Percentiles rank a stretch among this genome's conserved stretches.
These are phyloP conservation scores for Netelia virgata DNA, from an alignment of 2,888 invertebrate genomes.

Conservation along the genomic window DNA sequence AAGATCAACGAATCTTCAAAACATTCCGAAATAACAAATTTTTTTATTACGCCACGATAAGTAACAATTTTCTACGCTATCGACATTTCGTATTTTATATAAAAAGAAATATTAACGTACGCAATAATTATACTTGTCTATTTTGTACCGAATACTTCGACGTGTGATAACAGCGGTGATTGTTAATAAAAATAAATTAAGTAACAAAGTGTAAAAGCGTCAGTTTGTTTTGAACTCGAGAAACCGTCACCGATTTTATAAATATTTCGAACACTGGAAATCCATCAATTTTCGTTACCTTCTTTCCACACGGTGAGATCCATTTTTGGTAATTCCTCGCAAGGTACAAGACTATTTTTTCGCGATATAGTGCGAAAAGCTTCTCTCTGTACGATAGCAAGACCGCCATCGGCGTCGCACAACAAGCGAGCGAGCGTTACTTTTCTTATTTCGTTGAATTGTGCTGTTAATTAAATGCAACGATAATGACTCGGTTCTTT, in stretches of 20 bases:
- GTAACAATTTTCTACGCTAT: background rate
- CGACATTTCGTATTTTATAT: conserved; percentile 33
- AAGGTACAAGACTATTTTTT: conserved; percentile 84
- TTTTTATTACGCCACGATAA: background rate
- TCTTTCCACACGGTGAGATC: conserved; percentile 84
- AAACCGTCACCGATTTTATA: background rate
- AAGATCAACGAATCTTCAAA: too few species aligned
- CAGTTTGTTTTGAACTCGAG: too few species aligned
- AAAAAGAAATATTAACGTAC: background rate
- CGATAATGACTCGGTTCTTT: conserved; percentile 18
- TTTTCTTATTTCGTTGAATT: conserved; percentile 84
- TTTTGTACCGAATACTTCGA: conserved; percentile 51
- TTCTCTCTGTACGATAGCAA: conserved; percentile 85
- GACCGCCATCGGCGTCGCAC: conserved; percentile 84
- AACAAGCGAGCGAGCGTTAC: conserved; percentile 83
- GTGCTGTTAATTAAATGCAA: conserved; percentile 76
- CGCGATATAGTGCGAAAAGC: conserved; percentile 85
- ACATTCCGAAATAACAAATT: too few species aligned
- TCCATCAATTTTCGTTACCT: conserved; percentile 18
- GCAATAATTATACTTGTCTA: conserved; percentile 26
- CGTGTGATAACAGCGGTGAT: background rate
- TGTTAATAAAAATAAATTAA: conserved; percentile 24
- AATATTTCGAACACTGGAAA: background rate
- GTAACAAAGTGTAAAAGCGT: background rate
- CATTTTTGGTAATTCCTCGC: conserved; percentile 81